Conservation (phyloP, 2,113 vertebrate genomes). For the Microtus richardsoni region DNA sequence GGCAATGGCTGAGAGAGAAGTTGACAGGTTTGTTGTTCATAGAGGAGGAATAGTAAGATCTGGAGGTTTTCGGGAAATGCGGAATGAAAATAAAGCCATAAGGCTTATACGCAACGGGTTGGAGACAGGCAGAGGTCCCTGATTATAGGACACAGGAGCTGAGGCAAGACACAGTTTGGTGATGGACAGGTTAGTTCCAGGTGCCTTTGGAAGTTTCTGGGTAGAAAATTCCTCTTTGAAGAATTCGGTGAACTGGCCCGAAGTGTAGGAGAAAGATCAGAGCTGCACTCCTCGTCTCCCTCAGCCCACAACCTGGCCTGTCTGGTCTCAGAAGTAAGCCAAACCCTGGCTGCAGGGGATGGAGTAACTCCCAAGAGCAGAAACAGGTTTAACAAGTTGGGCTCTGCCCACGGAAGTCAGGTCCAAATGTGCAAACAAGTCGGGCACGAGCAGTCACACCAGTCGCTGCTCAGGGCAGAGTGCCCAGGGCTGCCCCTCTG, state of each 20-base stretch:
- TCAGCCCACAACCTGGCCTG: background rate
- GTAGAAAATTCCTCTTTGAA: background rate
- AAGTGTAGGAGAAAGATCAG: conserved; percentile 1
- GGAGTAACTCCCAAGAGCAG: conserved; percentile 65
- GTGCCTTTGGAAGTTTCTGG: background rate
- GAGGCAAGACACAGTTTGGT: background rate
- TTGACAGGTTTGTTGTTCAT: background rate
- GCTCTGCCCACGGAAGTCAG: conserved; percentile 65
- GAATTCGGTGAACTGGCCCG: background rate
- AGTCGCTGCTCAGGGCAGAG: conserved; percentile 12
- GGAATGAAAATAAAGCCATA: background rate
- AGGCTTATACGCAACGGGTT: background rate
- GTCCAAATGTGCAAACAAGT: conserved; percentile 70
- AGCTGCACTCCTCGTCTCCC: background rate
- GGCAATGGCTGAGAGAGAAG: background rate
- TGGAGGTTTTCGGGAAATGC: background rate
- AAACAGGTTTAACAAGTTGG: conserved; percentile 79
- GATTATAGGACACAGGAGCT: background rate
- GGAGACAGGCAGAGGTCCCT: background rate
- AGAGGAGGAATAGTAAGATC: background rate
- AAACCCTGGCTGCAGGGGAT: conserved; percentile 66
- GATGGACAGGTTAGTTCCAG: background rate
- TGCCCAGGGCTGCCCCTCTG: background rate
- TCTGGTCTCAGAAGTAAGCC: conserved; percentile 52
- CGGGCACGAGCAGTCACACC: conserved; percentile 6